These are phyloP conservation scores for Halcyon senegalensis DNA, from an alignment of 2,113 vertebrate species.

Conservation along the genomic window DNA sequence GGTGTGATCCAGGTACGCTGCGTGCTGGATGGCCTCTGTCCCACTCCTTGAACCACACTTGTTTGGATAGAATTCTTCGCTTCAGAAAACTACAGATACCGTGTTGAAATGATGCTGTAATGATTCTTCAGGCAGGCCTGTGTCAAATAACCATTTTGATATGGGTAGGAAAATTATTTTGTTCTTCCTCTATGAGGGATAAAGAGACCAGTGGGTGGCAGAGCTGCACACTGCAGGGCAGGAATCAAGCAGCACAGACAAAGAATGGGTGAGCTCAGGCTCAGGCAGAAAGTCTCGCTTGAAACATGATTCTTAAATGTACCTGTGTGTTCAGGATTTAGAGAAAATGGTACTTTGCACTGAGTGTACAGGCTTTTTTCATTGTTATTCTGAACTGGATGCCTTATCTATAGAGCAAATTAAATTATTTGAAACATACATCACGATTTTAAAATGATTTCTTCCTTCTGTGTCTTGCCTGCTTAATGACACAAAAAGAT, in stretches of 20 bases:
- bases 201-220: slow-evolving; percentile 26
- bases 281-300: not conserved
- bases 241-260: not conserved
- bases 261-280: not conserved
- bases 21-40: not conserved
- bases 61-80: not conserved
- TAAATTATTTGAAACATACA: not conserved
- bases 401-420: not conserved
- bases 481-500: not conserved
- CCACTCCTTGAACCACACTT: not conserved
- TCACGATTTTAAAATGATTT: not conserved
- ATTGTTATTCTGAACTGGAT: not conserved
- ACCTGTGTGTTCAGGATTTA: not conserved
- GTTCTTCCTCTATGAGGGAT: not conserved
- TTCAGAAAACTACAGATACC: not conserved
- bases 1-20: not conserved
- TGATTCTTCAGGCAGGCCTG: not conserved
- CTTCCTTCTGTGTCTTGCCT: not conserved
- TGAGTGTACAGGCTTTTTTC: not conserved
- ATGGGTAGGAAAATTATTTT: not conserved
- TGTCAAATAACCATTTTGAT: not conserved
- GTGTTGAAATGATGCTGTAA: not conserved
- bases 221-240: not conserved
- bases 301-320: not conserved
- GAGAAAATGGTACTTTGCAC: not conserved